These are phyloP conservation scores for Penaeus monodon DNA, from an alignment of 2,888 invertebrate species.

Conservation along the genomic window DNA sequence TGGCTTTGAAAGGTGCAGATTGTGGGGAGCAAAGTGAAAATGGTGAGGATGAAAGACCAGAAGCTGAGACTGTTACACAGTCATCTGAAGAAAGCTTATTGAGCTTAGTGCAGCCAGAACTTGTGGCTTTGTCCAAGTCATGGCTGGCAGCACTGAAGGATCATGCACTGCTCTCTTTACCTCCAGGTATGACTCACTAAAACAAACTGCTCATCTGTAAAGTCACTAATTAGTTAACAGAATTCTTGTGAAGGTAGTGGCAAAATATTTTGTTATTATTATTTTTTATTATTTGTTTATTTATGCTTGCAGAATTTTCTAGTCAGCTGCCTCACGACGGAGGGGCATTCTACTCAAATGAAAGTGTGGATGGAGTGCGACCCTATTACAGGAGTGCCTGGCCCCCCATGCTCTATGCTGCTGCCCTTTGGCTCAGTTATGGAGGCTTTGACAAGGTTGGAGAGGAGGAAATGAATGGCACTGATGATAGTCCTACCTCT, in stretches of 20 bases:
- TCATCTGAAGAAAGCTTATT: slow-evolving; percentile 78
- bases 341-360: slow-evolving; percentile 97
- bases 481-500: slow-evolving; percentile 66
- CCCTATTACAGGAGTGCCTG: slow-evolving; percentile 92
- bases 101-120: slow-evolving; percentile 92
- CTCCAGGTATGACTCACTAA: slow-evolving; percentile 75
- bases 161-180: slow-evolving; percentile 92
- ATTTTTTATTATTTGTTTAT: too few relatives aligned
- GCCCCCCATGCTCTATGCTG: slow-evolving; percentile 95
- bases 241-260: too few relatives aligned
- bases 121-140: slow-evolving; percentile 89
- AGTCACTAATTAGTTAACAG: too few relatives aligned
- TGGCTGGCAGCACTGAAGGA: slow-evolving; percentile 96
- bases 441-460: slow-evolving; percentile 74
- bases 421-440: slow-evolving; percentile 85
- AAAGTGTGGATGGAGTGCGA: slow-evolving; percentile 93
- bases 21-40: slow-evolving; percentile 47
- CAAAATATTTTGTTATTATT: too few relatives aligned
- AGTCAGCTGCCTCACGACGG: slow-evolving; percentile 95
- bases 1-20: slow-evolving; percentile 46
- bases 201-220: not conserved
- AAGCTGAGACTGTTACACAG: slow-evolving; percentile 75
- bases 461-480: slow-evolving; percentile 35
- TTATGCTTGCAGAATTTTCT: slow-evolving; percentile 77
- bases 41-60: slow-evolving; percentile 74